phyloP scores from a whole-genome alignment of 2,888 invertebrate genomes.

The Protonemura montana region DNA sequence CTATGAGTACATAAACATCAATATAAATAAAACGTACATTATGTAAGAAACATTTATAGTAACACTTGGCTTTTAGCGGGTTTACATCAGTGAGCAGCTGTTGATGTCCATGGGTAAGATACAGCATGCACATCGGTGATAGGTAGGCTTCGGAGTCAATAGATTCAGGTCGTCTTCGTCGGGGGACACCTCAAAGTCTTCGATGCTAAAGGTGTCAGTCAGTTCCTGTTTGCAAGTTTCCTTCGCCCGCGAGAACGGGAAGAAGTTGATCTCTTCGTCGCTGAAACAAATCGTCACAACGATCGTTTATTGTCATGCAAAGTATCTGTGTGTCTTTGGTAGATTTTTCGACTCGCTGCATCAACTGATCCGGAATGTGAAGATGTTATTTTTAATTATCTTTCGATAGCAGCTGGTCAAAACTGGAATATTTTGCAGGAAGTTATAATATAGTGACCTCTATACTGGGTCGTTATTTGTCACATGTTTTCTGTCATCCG shows the following conservation, averaged over 20 bases:
- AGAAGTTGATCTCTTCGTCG: slow-evolving; percentile 64
- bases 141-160: slow-evolving; percentile 60
- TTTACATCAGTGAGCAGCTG: slow-evolving; percentile 48
- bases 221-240: slow-evolving; percentile 61
- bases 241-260: slow-evolving; percentile 59
- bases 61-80: neutral
- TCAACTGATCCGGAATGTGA: too few relatives aligned
- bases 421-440: too few relatives aligned
- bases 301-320: too few relatives aligned
- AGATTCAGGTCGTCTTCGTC: slow-evolving; percentile 62
- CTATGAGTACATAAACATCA: slow-evolving; percentile 4
- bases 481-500: too few relatives aligned
- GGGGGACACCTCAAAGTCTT: slow-evolving; percentile 63
- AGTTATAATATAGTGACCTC: too few relatives aligned
- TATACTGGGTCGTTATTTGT: too few relatives aligned
- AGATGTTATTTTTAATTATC: too few relatives aligned
- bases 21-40: neutral
- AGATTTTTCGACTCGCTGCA: too few relatives aligned
- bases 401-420: too few relatives aligned
- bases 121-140: slow-evolving; percentile 60
- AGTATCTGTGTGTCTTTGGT: too few relatives aligned
- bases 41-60: slow-evolving; percentile 1
- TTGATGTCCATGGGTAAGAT: slow-evolving; percentile 50
- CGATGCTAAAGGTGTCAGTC: slow-evolving; percentile 66
- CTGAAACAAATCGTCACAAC: slow-evolving; percentile 53